Percentiles rank a stretch among this genome's conserved stretches.
Conservation (phyloP, 2,888 invertebrate genomes). For the Nomada ruficornis region DNA sequence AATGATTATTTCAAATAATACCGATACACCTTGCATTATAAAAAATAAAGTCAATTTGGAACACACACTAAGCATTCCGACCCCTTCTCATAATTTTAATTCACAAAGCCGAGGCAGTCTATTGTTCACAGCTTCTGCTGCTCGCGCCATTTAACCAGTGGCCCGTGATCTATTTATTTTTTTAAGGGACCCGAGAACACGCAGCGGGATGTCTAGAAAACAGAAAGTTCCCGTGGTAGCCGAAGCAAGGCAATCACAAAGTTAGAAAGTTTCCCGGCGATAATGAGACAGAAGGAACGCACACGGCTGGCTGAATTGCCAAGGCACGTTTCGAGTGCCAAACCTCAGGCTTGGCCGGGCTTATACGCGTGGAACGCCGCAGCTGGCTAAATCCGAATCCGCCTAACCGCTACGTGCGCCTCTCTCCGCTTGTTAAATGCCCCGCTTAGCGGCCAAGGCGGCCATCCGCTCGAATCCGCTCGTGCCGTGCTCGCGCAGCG, state of each 20-base stretch:
- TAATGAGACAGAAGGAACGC: constrained; percentile 50
- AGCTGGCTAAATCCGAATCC: constrained; percentile 69
- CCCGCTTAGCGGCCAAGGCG: constrained; percentile 39
- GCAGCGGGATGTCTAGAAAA: neutral
- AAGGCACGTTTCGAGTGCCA: constrained; percentile 61
- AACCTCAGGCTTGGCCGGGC: constrained; percentile 60
- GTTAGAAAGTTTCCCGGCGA: constrained; percentile 27
- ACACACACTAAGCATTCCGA: too few relatives aligned
- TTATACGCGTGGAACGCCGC: constrained; percentile 65
- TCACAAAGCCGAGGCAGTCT: too few relatives aligned
- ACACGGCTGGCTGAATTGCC: constrained; percentile 55
- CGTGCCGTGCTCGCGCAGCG: neutral
- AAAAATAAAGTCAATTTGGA: too few relatives aligned
- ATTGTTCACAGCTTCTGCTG: too few relatives aligned
- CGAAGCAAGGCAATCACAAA: neutral
- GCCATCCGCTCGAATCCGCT: constrained; percentile 22
- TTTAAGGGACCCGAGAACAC: too few relatives aligned
- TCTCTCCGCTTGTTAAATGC: constrained; percentile 41
- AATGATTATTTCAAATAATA: too few relatives aligned
- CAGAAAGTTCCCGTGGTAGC: neutral
- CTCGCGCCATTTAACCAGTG: neutral
- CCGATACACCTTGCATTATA: too few relatives aligned
- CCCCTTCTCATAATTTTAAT: too few relatives aligned
- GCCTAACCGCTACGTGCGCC: constrained; percentile 43
- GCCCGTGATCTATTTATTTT: neutral